Conservation (phyloP, 1,140 invertebrate genomes). For the Agraylea sexmaculata region DNA sequence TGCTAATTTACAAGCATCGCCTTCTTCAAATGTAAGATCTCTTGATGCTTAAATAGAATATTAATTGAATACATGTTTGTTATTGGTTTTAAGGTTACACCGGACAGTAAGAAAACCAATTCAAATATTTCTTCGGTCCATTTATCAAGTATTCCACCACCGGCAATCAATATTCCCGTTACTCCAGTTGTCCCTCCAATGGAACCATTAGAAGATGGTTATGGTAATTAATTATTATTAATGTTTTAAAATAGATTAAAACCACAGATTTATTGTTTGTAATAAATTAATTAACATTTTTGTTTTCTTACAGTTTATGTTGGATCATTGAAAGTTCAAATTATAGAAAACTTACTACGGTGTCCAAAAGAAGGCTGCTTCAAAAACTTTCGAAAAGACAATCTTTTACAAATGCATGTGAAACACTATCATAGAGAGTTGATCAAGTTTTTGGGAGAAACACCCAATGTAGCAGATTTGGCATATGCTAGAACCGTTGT, state of each 20-base stretch:
- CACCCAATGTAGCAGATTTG: conserved; percentile 74
- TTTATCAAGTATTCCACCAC: too few relatives aligned
- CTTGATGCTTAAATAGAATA: too few relatives aligned
- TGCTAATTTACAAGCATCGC: too few relatives aligned
- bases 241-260: not conserved
- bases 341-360: conserved; percentile 56
- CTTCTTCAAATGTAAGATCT: too few relatives aligned
- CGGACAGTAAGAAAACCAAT: too few relatives aligned
- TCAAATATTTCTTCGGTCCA: too few relatives aligned
- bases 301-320: conserved; percentile 43
- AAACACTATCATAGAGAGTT: conserved; percentile 81
- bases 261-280: not conserved
- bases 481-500: conserved; percentile 65
- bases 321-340: conserved; percentile 54
- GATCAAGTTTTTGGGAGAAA: conserved; percentile 59
- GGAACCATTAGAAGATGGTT: conserved; percentile 20
- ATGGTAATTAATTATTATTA: conserved; percentile 14
- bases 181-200: not conserved
- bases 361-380: conserved; percentile 74
- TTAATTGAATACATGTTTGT: too few relatives aligned
- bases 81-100: too few relatives aligned
- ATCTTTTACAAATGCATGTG: conserved; percentile 79
- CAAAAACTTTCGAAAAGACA: conserved; percentile 84
- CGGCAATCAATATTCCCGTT: not conserved
- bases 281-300: conserved; percentile 2